Base-by-base conservation (phyloP, 92 coral and sea anemone genomes). In the Porites lobata region DNA sequence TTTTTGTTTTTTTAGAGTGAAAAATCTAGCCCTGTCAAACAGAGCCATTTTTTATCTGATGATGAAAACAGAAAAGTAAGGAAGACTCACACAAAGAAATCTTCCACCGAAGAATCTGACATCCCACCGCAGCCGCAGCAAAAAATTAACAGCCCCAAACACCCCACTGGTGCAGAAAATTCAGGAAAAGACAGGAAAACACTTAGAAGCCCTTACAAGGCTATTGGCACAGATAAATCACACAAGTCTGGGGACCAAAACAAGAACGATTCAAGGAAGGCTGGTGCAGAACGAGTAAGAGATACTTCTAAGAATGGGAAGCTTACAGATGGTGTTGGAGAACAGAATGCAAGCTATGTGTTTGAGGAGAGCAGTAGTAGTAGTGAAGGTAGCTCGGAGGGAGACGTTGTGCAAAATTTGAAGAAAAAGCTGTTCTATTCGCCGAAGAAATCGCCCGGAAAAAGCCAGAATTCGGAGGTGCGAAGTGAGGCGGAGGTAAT, bases 381-480 rank as follows among this genome's bases (percentile, higher is more conserved):
- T 29, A 76, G 87, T 17, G 19, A 54, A 6, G 56, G 78, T 43
- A 17, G 62, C 32, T 71, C 72, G 21, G 80, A 74, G 50, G 65
- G 19, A 50, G 86, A 80, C 17, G 70, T 14, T 20, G 79, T 62
- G 7, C 38, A 71, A 15, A 50, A 21, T 32, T 57, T 78, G 26
- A 84, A 63, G 32, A 74, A 65, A 52, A 65, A 50, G 17, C 62
- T 84, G 71, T 84, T 62, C 54, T 74, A 72, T 50, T 84, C 87
- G 47, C 87, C 87, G 24, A 63, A 75, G 50, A 73, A 74, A 62
- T 72, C 62, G 4, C 58, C 51, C 5, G 51, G 11, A 9, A 74
- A 83, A 61, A 43, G 17, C 20, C 61, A 50, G 64, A 74, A 43
- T 20, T 20, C 18, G 50, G 24, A 74, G 80, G 26, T 26, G 21